Evolutionary conservation across 2,888 invertebrate species (phyloP), one percentile per base, ranked within the genome.

Genomic region (Melieria picta): DNA sequence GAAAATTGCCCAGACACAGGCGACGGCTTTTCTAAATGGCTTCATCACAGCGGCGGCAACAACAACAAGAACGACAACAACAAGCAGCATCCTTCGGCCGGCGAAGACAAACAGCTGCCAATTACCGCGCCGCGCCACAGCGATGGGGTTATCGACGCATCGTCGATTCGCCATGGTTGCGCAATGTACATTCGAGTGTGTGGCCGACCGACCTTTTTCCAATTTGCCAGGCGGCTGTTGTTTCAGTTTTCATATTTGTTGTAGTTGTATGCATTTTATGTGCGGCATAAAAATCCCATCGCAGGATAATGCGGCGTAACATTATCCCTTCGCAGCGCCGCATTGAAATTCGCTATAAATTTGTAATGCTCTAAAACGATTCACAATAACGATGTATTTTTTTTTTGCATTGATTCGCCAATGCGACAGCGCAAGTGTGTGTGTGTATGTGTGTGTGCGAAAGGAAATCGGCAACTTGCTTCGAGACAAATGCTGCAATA

Each of bases 81-180:
- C 50, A 56, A 56, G 62, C 64, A 65, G 57, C 57, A 57, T 50
- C 56, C 63, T 67, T 67, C 43, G 60, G 45, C 69, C 62, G 46
- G 57, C 48, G 64, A 73, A 75, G 73, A 77, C 69, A 74, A 77
- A 75, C 77, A 77, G 77, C 76, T 77, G 77, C 70, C 74, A 77
- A 76, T 77, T 74, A 74, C 73, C 61, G 56, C 45, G 67, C 52
- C 60, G 61, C 52, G 60, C 45, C n/a, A 11, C 11, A 65, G 58
- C 42, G 69, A 70, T 65, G 70, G 70, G 70, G 70, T 70, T 70
- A 70, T 57, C 50, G 64, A 48, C 62, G 62, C 61, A 62, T 64
- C 56, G 58, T 64, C 57, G 52, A 70, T 70, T 70, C 64, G 70
- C 65, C 58, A 65, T 70, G 70, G 70, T 70, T 70, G 70, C 42